Base-by-base conservation (phyloP, 92 coral and sea anemone genomes). In the Isaurus tuberculatus region DNA sequence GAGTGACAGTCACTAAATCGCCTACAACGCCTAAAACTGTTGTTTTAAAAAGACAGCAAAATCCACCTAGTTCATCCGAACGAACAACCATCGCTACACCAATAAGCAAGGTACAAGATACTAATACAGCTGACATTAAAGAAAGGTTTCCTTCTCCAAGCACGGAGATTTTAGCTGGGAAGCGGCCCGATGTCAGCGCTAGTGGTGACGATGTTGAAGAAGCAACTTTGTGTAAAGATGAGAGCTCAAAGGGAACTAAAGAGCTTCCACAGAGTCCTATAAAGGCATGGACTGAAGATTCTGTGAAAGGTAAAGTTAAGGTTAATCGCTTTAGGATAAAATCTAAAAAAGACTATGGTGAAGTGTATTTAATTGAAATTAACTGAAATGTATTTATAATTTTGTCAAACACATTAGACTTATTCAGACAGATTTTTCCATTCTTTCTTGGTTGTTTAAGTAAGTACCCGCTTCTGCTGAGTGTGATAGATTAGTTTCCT, bases 221-320 rank as follows among this genome's bases (percentile, higher is more conserved):
- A 27, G 75, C 71, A 11, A 27, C 89, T 2, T 66, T 73, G 51
- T 67, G 71, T 22, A 85, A 63, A 58, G 70, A 74, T 33, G 73
- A 70, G 34, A 15, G 70, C 4, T 19, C 70, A 34, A 46, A 72
- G 22, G 34, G 30, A 25, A 86, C 83, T 43, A 66, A 86, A 49
- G 75, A 63, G 29, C 70, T 70, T 2, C 90, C 98, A 15, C 80
- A 29, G 61, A 86, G 91, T 75, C 97, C 96, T 0, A 69, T 90
- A 0, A 90, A 88, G 69, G 99, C 99, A 36, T 96, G 99, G 99
- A 94, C 88, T 43, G 94, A 86, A 44, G 71, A 86, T 13, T 46
- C 90, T 0, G 36, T 61, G 42, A 34, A 58, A 73, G 73, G 90
- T 87, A 86, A 26, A 2, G 15, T 23, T 70, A 15, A 7, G 20